Base-by-base conservation (phyloP, 2,113 vertebrate genomes). In the Lonchura striata region DNA sequence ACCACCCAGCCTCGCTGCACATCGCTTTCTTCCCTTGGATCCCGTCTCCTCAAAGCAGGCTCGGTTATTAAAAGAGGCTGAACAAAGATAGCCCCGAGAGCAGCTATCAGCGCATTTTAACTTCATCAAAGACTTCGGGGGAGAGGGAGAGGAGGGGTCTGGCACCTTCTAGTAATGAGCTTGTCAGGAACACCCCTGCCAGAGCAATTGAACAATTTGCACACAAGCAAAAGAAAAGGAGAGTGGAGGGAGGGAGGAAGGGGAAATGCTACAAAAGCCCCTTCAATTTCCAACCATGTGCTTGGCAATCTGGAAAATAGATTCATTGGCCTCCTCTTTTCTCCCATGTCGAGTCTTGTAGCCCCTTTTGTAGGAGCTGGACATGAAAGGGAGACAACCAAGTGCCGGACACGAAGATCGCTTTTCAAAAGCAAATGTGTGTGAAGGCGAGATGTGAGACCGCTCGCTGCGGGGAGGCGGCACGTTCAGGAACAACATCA, bases 341-440 rank as follows among this genome's bases (percentile, higher is more conserved):
- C 97, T 98, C 97, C 97, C 97, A 90, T 95, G 97, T 97, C 95
- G 97, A 97, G 97, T 97, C 97, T 98, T 98, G 97, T 97, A 98
- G 98, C 98, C 95, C 97, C 98, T 96, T 98, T 98, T 98, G 97
- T 98, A 94, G 80, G 94, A 88, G 94, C 97, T 98, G 97, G 97
- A 98, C 97, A 97, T 98, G 95, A 98, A 99, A 98, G 98, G 98
- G 97, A 95, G 96, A 97, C 97, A 98, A 98, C 97, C 98, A 98
- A 98, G 98, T 97, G 98, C 98, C 98, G 98, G 98, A 98, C 98
- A 98, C 86, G 98, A 98, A 98, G 98, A 98, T 98, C 98, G 98
- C 98, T 98, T 99, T 99, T 99, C 98, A 98, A 98, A 98, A 96
- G 97, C 97, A 98, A 98, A 98, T 98, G 97, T 83, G 97, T 98